Base-by-base conservation (phyloP, 2,888 invertebrate genomes). In the Loripinus fragilis region DNA sequence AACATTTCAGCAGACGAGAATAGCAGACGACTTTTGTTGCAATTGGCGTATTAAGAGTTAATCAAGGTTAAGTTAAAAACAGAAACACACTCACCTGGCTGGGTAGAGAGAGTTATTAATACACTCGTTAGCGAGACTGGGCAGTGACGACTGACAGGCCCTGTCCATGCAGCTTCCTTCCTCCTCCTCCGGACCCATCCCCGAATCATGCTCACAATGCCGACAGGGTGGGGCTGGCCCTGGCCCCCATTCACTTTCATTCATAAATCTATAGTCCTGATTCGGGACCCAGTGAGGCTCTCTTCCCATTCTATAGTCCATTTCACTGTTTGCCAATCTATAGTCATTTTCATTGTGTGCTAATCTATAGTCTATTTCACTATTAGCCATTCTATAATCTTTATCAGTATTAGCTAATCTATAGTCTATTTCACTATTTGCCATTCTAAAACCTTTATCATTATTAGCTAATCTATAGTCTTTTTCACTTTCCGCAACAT, bases 91-190 rank as follows among this genome's bases (percentile, higher is more conserved):
- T 60, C 30, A 79, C 79, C 74, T 79, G 30, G 78, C 76, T 52
- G 86, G 83, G 52, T 88, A 87, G 55, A 87, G 69, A 23, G 75
- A 85, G 85, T 76, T 80, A 75, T 78, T 83, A 10, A 77, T 52
- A 72, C 76, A 77, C 1, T 83, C 80, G 25, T 91, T 90, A 42
- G 89, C 89, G 48, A 93, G 82, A 78, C 91, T 92, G 41, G 94
- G 94, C 66, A 95, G 88, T 38, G 94, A 94, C 35, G 94, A 94
- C 91, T 95, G 94, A 77, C 94, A 93, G 60, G 94, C 94, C 80
- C 95, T 90, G 85, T 95, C 95, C 90, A 94, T 93, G 76, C 87
- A 85, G 12, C 85, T 85, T 33, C 89, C 90, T 45, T 88, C 88
- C 38, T 80, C 82, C 60, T 88, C 88, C 70, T 82, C 87, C 50